These are phyloP conservation scores for Gavialis gangeticus DNA, from an alignment of 2,113 vertebrate genomes.

Conservation along the genomic window DNA sequence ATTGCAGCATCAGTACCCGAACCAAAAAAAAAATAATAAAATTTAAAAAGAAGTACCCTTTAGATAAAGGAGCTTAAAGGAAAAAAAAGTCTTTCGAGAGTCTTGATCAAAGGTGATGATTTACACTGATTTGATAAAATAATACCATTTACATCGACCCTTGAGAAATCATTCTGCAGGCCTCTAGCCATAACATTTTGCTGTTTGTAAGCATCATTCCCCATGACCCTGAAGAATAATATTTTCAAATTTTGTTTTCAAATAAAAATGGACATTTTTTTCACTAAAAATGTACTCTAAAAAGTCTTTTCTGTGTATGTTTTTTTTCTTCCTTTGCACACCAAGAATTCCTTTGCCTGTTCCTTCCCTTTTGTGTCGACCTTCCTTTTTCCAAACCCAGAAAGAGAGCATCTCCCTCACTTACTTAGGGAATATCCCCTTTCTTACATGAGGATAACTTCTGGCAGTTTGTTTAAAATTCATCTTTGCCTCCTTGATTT, in stretches of 20 bases:
- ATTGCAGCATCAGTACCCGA: background rate
- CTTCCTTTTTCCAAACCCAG: background rate
- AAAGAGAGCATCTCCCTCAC: background rate
- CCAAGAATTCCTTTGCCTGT: background rate
- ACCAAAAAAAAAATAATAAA: background rate
- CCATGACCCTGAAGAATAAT: background rate
- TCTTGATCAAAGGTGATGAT: background rate
- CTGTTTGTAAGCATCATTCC: background rate
- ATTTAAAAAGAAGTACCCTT: background rate
- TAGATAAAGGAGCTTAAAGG: background rate
- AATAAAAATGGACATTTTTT: background rate
- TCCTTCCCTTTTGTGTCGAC: background rate
- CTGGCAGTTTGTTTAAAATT: background rate
- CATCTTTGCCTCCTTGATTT: background rate
- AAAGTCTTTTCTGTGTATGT: accelerated
- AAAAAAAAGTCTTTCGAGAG: background rate
- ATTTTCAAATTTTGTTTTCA: background rate
- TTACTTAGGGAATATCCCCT: background rate
- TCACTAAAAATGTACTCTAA: background rate
- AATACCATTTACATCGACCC: background rate
- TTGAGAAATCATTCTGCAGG: background rate
- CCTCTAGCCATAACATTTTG: background rate
- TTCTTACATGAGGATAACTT: background rate
- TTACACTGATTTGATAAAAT: background rate
- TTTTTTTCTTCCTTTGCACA: background rate